A percentile compares a stretch with the other conserved stretches of the same genome.
Evolutionary conservation across 2,113 vertebrate genomes (phyloP).

Genomic region (Myrmecobius fasciatus): DNA sequence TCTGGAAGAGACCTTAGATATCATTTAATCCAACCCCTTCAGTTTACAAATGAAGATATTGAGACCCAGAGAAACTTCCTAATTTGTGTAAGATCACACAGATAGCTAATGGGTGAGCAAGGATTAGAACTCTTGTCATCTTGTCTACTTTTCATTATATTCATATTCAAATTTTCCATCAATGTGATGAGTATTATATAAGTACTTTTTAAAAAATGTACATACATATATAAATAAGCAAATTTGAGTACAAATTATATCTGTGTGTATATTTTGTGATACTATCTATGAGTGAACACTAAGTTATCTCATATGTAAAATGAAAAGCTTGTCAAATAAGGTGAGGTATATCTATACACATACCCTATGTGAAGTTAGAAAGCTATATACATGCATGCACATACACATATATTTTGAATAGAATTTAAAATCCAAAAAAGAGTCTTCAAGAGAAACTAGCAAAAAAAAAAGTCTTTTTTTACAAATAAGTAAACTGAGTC

Average conservation of each 20-base stretch:
- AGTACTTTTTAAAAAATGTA: background rate
- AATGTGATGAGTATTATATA: background rate
- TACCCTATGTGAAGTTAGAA: background rate
- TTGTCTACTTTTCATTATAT: background rate
- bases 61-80: background rate
- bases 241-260: background rate
- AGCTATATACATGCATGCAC: background rate
- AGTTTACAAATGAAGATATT: background rate
- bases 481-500: constrained; percentile 22
- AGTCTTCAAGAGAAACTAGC: constrained; percentile 19
- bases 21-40: background rate
- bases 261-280: background rate
- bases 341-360: background rate
- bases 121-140: background rate
- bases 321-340: background rate
- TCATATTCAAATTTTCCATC: constrained; percentile 14
- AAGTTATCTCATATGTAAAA: background rate
- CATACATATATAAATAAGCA: background rate
- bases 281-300: background rate
- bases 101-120: background rate
- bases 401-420: background rate
- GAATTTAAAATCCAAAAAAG: constrained; percentile 15
- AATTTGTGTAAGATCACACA: background rate
- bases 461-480: background rate
- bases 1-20: background rate